These are phyloP conservation scores for Elysia crispata DNA, from an alignment of 2,888 invertebrate genomes.

Conservation along the genomic window DNA sequence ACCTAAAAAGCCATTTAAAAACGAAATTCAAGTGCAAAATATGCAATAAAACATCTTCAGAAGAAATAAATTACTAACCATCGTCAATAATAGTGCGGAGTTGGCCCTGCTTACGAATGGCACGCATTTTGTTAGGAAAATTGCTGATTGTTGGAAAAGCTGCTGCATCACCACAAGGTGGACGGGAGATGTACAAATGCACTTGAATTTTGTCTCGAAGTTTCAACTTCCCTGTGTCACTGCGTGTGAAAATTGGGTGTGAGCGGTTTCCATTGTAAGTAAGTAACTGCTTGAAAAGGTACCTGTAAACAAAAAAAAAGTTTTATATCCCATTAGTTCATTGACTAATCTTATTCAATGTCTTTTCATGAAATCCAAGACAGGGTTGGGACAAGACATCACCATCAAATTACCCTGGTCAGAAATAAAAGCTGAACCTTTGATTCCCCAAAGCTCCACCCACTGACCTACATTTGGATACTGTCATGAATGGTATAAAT, in stretches of 20 bases:
- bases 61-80: slow-evolving; percentile 45
- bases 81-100: slow-evolving; percentile 58
- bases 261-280: slow-evolving; percentile 48
- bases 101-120: slow-evolving; percentile 57
- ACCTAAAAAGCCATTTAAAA: too few species aligned
- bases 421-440: too few species aligned
- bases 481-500: too few species aligned
- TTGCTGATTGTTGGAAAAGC: slow-evolving; percentile 59
- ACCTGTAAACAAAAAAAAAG: slow-evolving; percentile 40
- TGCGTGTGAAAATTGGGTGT: slow-evolving; percentile 53
- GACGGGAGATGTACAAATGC: slow-evolving; percentile 57
- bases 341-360: too few species aligned
- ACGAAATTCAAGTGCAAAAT: too few species aligned
- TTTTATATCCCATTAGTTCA: too few species aligned
- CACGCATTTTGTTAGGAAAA: slow-evolving; percentile 54
- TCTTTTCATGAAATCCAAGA: too few species aligned
- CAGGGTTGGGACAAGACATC: too few species aligned
- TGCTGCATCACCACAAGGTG: slow-evolving; percentile 59
- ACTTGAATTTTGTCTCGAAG: slow-evolving; percentile 54
- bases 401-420: too few species aligned
- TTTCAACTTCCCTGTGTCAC: slow-evolving; percentile 51
- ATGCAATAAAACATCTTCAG: too few species aligned
- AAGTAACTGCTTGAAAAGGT: slow-evolving; percentile 52
- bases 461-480: too few species aligned
- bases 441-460: too few species aligned